Percentiles rank a stretch among this genome's conserved stretches.
Evolutionary conservation across 2,797 vertebrate genomes (phyloP).

Genomic region (Melanogrammus aeglefinus): DNA sequence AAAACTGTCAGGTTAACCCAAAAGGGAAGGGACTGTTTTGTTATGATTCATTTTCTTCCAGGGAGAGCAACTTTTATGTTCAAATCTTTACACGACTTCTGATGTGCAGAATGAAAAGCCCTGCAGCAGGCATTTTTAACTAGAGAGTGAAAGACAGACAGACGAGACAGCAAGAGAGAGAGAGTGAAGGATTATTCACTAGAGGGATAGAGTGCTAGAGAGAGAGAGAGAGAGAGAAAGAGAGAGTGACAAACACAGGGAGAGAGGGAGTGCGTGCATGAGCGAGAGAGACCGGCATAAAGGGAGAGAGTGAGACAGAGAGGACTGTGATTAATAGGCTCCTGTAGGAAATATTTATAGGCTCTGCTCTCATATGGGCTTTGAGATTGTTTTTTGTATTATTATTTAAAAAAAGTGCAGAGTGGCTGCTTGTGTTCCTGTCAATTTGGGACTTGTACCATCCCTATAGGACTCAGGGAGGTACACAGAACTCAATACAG

Average conservation of each 20-base stretch:
- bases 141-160: background rate
- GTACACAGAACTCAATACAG: constrained; percentile 7
- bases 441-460: constrained; percentile 6
- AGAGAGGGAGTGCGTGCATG: background rate
- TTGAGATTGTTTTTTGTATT: constrained; percentile 11
- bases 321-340: constrained; percentile 29
- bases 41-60: constrained; percentile 28
- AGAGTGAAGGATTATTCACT: background rate
- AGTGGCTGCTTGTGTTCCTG: constrained; percentile 15
- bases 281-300: background rate
- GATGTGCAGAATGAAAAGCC: background rate
- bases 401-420: constrained; percentile 18
- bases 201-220: background rate
- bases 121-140: background rate
- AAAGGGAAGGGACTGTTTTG: constrained; percentile 19
- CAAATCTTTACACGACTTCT: constrained; percentile 16
- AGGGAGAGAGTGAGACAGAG: background rate
- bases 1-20: constrained; percentile 44
- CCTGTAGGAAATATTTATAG: constrained; percentile 9
- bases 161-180: background rate
- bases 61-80: background rate
- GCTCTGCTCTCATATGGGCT: background rate
- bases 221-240: background rate
- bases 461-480: constrained; percentile 4
- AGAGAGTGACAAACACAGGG: background rate